A percentile compares a stretch with the other conserved stretches of the same genome.
phyloP scores from a whole-genome alignment of 1,140 invertebrate species.

The Homalodisca vitripennis region DNA sequence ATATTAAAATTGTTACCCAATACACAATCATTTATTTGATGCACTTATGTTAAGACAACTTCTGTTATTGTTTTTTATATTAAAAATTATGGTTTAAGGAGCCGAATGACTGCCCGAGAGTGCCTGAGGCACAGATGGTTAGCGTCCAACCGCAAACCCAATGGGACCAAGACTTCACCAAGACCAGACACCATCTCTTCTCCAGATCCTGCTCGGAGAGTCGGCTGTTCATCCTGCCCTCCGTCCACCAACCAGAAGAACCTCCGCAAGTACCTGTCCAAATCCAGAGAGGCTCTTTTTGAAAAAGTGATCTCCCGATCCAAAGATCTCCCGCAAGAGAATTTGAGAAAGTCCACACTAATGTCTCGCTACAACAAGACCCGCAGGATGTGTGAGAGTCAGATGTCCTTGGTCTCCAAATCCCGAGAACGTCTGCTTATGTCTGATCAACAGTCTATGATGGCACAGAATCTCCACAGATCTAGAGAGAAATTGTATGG shows the following conservation, averaged over 20 bases:
- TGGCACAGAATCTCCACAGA: constrained; percentile 41
- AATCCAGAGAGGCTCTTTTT: constrained; percentile 57
- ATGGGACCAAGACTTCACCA: neutral
- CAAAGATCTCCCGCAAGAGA: constrained; percentile 39
- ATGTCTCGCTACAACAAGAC: constrained; percentile 49
- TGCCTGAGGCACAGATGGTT: constrained; percentile 66
- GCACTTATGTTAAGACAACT: too few relatives aligned
- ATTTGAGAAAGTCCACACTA: constrained; percentile 50
- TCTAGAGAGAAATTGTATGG: constrained; percentile 57
- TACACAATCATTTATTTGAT: too few relatives aligned
- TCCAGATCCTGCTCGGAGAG: constrained; percentile 52
- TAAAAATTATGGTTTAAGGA: constrained; percentile 54
- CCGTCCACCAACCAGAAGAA: constrained; percentile 36
- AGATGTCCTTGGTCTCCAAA: constrained; percentile 53
- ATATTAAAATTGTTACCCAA: too few relatives aligned
- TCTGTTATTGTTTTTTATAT: too few relatives aligned
- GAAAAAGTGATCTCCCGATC: constrained; percentile 54
- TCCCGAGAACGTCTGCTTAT: constrained; percentile 49
- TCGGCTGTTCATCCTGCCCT: constrained; percentile 47
- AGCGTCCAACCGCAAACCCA: constrained; percentile 29
- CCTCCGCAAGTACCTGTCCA: constrained; percentile 55
- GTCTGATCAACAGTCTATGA: constrained; percentile 41
- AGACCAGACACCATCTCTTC: constrained; percentile 43
- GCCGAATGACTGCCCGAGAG: constrained; percentile 59
- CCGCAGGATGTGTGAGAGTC: constrained; percentile 52